These are phyloP conservation scores for Lepidothrix coronata DNA, from an alignment of 2,113 vertebrate species.

Conservation along the genomic window DNA sequence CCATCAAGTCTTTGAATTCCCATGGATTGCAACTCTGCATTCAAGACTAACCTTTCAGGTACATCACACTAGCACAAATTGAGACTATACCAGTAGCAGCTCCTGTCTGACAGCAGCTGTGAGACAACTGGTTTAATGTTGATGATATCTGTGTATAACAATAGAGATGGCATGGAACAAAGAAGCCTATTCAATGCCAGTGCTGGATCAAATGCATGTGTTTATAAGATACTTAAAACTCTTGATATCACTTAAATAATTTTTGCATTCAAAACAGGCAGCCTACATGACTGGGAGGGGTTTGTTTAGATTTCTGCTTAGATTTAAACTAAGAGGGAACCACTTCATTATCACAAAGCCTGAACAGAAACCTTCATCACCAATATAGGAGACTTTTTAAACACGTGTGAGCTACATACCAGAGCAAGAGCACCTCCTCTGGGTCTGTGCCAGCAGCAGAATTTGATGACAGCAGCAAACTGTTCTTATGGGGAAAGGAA, in stretches of 20 bases:
- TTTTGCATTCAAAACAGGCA: accelerated
- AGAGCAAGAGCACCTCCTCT: neutral
- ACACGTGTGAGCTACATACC: neutral
- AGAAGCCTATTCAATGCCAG: neutral
- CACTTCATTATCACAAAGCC: neutral
- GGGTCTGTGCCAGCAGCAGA: neutral
- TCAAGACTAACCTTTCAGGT: neutral
- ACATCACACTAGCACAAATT: accelerated
- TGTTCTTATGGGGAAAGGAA: neutral
- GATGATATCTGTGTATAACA: neutral
- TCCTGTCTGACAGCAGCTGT: neutral
- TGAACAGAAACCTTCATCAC: neutral
- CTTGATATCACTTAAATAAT: neutral
- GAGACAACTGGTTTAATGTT: neutral
- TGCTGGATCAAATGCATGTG: neutral
- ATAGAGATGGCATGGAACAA: neutral
- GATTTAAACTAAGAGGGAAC: neutral
- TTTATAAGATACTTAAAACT: neutral
- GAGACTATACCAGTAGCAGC: neutral
- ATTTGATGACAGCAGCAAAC: neutral
- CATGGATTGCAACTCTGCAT: neutral
- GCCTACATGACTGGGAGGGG: neutral
- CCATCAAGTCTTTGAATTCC: neutral
- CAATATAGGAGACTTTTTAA: neutral
- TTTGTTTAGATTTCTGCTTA: neutral